Base-by-base conservation (phyloP, 2,888 invertebrate species). In the Macaria notata region DNA sequence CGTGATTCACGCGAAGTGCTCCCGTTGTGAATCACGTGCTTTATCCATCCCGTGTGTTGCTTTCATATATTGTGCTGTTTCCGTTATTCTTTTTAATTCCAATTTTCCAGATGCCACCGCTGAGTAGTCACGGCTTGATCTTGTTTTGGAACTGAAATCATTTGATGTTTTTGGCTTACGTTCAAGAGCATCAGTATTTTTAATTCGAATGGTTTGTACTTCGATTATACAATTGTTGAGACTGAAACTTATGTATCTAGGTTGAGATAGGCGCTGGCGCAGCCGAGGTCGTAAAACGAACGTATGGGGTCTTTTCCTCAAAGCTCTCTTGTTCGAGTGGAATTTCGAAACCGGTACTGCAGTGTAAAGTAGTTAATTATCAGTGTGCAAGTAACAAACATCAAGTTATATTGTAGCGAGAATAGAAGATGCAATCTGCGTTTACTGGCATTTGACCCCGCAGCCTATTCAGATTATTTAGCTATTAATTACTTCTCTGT, bases 11-110 rank as follows among this genome's bases (percentile, higher is more conserved):
- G 68, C 75, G 71, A 55, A 76, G 71, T 78, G 81, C 79, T 84
- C 83, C 79, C 75, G 75, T 59, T 60, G 71, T 81, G 86, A 88
- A 78, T 86, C 88, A 86, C 78, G 73, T 79, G 77, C 79, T 78
- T 77, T 78, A 79, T 82, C 76, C 78, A 74, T 79, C 78, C 79
- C 78, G 78, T 79, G 79, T 81, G 76, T 78, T 75, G 64, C 52
- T 59, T 79, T 75, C 64, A 53, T 61, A 19, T 73, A 74, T 71
- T 73, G 78, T 78, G 72, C 70, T 72, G 70, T 78, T 80, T 81
- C 78, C 78, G 78, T 82, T 81, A 76, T 79, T 81, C 78, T 82
- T 84, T 85, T 84, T 84, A 70, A 81, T 71, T 76, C 72, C 65
- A 69, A 78, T 78, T 73, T 74, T 75, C 79, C 76, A 83, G 77